Evolutionary conservation across 2,888 invertebrate genomes (phyloP).

Genomic region (Escarpia spicata): DNA sequence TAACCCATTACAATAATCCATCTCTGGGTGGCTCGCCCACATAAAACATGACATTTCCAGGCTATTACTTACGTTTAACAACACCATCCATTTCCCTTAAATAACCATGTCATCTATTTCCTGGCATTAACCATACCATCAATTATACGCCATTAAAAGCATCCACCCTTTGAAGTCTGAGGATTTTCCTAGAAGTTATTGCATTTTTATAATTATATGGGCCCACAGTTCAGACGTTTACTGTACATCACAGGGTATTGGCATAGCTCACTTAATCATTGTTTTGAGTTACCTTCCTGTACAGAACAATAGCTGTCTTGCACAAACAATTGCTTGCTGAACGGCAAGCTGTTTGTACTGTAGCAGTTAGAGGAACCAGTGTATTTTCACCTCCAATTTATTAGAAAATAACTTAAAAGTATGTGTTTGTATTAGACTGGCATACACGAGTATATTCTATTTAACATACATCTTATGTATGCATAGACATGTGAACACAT

Average conservation of each 20-base stretch:
- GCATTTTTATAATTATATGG: conserved; percentile 16
- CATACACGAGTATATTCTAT: too few species aligned
- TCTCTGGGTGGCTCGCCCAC: not conserved
- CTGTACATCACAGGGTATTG: not conserved
- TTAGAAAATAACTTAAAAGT: too few species aligned
- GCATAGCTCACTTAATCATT: not conserved
- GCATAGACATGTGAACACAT: not conserved
- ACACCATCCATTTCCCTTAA: not conserved
- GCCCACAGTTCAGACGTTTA: not conserved
- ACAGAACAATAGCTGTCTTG: not conserved
- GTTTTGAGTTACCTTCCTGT: not conserved
- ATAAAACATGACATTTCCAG: not conserved
- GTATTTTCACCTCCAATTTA: too few species aligned
- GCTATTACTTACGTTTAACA: not conserved
- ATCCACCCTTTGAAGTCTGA: not conserved
- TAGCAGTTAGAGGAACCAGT: too few species aligned
- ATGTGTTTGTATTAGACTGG: too few species aligned
- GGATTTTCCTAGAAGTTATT: not conserved
- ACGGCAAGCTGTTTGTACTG: too few species aligned
- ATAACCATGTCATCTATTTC: not conserved
- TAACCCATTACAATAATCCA: not conserved
- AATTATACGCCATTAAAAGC: not conserved
- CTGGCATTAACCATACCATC: not conserved
- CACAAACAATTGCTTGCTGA: too few species aligned
- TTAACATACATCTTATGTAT: not conserved